Evolutionary conservation across 92 coral and sea anemone species (phyloP).

Genomic region (Palythoa caribaeorum): DNA sequence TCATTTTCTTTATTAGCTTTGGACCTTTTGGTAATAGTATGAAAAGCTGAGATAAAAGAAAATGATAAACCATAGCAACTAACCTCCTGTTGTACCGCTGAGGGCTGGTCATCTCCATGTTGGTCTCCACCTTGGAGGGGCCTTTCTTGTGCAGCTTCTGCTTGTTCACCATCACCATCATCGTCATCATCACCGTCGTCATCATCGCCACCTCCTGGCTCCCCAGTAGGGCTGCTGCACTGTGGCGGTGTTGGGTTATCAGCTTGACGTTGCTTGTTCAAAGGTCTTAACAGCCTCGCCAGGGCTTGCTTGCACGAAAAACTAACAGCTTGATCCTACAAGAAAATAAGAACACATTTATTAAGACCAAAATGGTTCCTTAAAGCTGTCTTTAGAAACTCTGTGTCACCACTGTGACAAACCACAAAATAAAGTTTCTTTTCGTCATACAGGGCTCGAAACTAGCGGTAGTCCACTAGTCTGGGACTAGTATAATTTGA

Average conservation of each 20-base stretch:
- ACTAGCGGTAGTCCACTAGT: too few relatives aligned
- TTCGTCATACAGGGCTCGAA: too few relatives aligned
- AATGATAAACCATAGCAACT: background rate
- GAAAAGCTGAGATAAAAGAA: background rate
- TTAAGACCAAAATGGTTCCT: too few relatives aligned
- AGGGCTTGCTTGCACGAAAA: constrained; percentile 97
- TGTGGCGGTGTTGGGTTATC: constrained; percentile 79
- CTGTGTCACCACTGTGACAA: too few relatives aligned
- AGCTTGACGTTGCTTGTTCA: constrained; percentile 75
- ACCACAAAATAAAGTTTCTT: too few relatives aligned
- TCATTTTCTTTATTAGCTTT: background rate
- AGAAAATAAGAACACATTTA: background rate
- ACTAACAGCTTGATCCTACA: constrained; percentile 88
- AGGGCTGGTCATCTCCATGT: constrained; percentile 54
- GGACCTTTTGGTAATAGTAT: background rate
- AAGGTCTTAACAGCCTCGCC: constrained; percentile 81
- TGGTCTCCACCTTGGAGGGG: constrained; percentile 62
- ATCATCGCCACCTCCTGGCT: constrained; percentile 79
- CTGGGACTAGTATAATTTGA: too few relatives aligned
- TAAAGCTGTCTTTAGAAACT: too few relatives aligned
- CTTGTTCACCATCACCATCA: constrained; percentile 41
- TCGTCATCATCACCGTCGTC: constrained; percentile 81
- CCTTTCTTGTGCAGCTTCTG: constrained; percentile 65
- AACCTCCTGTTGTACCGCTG: constrained; percentile 61
- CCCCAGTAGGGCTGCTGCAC: constrained; percentile 79